These are phyloP conservation scores for Acestrorhynchus altus DNA, from an alignment of 2,797 vertebrate species.

Conservation along the genomic window DNA sequence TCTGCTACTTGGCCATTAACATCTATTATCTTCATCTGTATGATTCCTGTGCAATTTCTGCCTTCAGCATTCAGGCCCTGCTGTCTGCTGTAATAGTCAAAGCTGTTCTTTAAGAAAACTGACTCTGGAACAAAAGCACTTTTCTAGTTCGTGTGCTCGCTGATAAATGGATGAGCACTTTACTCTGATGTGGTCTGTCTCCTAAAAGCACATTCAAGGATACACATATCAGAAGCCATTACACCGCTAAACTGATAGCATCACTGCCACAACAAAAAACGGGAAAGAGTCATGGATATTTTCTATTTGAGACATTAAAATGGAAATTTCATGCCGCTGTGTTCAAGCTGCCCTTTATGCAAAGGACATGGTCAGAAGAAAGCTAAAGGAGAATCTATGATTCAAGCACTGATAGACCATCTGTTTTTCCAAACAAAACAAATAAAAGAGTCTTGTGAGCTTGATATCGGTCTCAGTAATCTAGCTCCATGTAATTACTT, in stretches of 20 bases:
- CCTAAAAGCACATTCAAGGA: slow-evolving; percentile 28
- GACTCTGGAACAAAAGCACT: slow-evolving; percentile 61
- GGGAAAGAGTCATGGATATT: background rate
- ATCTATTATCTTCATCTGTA: background rate
- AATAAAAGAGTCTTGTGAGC: slow-evolving; percentile 52
- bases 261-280: slow-evolving; percentile 36
- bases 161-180: slow-evolving; percentile 36
- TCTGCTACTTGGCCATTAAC: background rate
- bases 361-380: slow-evolving; percentile 39
- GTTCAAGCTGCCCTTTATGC: slow-evolving; percentile 46
- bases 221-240: slow-evolving; percentile 36
- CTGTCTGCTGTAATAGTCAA: background rate
- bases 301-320: slow-evolving; percentile 43
- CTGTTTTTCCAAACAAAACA: slow-evolving; percentile 42
- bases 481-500: slow-evolving; percentile 74
- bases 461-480: slow-evolving; percentile 69
- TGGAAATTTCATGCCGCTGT: slow-evolving; percentile 47
- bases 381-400: slow-evolving; percentile 31
- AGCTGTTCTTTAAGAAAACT: background rate
- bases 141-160: slow-evolving; percentile 8
- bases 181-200: slow-evolving; percentile 32
- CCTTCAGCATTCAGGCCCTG: background rate
- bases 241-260: slow-evolving; percentile 17
- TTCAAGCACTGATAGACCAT: slow-evolving; percentile 40
- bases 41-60: background rate